Conservation (phyloP, 1,140 invertebrate genomes). For the Eriosoma lanigerum region DNA sequence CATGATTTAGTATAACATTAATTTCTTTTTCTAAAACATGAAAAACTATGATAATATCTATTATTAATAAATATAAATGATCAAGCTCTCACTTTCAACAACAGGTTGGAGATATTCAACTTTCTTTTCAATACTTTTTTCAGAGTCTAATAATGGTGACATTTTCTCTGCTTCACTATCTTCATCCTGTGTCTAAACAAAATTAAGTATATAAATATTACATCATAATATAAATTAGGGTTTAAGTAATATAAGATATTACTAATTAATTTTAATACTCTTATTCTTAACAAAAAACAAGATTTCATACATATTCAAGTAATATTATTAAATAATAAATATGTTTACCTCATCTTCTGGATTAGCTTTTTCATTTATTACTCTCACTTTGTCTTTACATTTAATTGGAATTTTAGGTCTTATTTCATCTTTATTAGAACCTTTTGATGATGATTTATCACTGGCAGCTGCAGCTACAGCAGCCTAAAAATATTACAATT, state of each 20-base stretch:
- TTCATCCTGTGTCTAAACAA: constrained; percentile 64
- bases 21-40: constrained; percentile 46
- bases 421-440: constrained; percentile 35
- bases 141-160: constrained; percentile 67
- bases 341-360: constrained; percentile 30
- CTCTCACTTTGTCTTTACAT: constrained; percentile 40
- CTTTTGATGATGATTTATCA: constrained; percentile 41
- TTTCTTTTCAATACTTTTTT: constrained; percentile 44
- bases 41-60: background rate
- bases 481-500: background rate
- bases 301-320: too few species aligned
- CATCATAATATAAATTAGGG: too few species aligned
- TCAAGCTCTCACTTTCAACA: constrained; percentile 27
- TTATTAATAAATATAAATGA: background rate
- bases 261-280: too few species aligned
- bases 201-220: too few species aligned
- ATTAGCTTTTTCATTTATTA: constrained; percentile 46
- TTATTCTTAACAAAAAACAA: too few species aligned
- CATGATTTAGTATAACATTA: constrained; percentile 48
- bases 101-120: constrained; percentile 8
- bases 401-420: constrained; percentile 35
- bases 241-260: too few species aligned
- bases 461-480: background rate
- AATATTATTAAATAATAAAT: background rate
- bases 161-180: constrained; percentile 80